phyloP scores from a whole-genome alignment of 2,888 invertebrate species.

The Platerodrilus igneus region DNA sequence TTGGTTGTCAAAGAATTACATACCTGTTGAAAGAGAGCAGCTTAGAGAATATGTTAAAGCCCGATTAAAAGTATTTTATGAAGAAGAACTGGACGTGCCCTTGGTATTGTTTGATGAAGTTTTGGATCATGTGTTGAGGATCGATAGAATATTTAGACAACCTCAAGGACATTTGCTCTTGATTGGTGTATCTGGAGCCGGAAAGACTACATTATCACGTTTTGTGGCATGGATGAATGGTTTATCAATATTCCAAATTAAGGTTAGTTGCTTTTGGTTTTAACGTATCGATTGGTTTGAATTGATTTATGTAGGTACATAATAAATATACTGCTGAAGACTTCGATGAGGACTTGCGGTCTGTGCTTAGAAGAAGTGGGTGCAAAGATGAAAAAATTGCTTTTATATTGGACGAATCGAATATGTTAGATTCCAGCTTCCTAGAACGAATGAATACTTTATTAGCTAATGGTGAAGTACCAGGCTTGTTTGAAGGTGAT shows the following conservation, averaged over 20 bases:
- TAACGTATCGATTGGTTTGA: neutral
- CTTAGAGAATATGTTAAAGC: slow-evolving; percentile 96
- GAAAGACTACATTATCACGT: slow-evolving; percentile 97
- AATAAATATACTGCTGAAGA: slow-evolving; percentile 98
- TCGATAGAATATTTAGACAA: slow-evolving; percentile 98
- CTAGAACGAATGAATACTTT: slow-evolving; percentile 99
- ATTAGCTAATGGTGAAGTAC: slow-evolving; percentile 97
- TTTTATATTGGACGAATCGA: slow-evolving; percentile 98
- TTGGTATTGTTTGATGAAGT: slow-evolving; percentile 98
- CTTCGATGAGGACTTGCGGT: slow-evolving; percentile 97
- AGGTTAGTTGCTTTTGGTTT: slow-evolving; percentile 54
- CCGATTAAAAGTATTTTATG: slow-evolving; percentile 96
- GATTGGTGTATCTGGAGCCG: slow-evolving; percentile 98
- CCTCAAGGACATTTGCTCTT: slow-evolving; percentile 96
- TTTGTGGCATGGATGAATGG: slow-evolving; percentile 99
- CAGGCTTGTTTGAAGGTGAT: slow-evolving; percentile 91
- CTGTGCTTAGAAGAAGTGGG: slow-evolving; percentile 78
- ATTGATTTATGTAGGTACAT: slow-evolving; percentile 64
- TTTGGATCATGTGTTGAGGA: slow-evolving; percentile 96
- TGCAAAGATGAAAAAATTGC: slow-evolving; percentile 98
- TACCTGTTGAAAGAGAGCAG: slow-evolving; percentile 92
- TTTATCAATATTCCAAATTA: slow-evolving; percentile 97
- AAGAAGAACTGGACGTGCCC: slow-evolving; percentile 98
- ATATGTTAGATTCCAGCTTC: slow-evolving; percentile 97
- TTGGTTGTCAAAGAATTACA: slow-evolving; percentile 98